phyloP scores from a whole-genome alignment of 2,888 invertebrate species.

The Drosophila longiperda region DNA sequence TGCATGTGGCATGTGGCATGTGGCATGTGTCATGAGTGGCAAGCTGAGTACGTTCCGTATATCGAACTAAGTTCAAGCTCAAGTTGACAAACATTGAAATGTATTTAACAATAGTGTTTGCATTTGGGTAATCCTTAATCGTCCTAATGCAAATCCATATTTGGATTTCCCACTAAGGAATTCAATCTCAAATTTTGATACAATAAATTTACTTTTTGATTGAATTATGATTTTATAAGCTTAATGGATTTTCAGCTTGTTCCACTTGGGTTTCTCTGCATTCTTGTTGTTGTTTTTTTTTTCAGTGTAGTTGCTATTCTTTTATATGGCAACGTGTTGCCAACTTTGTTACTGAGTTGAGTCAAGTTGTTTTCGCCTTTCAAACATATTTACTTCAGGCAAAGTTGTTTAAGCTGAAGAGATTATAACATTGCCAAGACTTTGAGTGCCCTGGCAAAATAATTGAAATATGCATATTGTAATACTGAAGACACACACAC shows the following conservation, averaged over 20 bases:
- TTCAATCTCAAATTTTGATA: not conserved
- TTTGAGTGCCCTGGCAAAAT: not conserved
- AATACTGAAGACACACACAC: slow-evolving; percentile 1
- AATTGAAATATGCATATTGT: slow-evolving; percentile 4
- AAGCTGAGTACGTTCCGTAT: slow-evolving; percentile 3
- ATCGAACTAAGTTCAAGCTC: slow-evolving; percentile 19
- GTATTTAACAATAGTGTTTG: slow-evolving; percentile 1
- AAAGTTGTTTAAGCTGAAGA: not conserved
- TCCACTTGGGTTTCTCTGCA: not conserved
- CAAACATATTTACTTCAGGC: not conserved
- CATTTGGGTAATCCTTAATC: not conserved
- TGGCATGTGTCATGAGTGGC: slow-evolving; percentile 13
- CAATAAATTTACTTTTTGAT: not conserved
- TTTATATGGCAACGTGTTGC: not conserved
- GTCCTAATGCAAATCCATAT: not conserved
- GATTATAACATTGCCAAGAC: not conserved
- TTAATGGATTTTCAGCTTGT: not conserved
- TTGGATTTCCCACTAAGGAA: not conserved
- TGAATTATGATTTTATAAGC: not conserved
- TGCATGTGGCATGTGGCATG: slow-evolving; percentile 21
- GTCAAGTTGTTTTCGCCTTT: not conserved
- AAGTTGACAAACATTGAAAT: slow-evolving; percentile 26
- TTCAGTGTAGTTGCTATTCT: not conserved
- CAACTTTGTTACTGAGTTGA: not conserved
- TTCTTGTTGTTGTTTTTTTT: not conserved